Conservation (phyloP, 2,888 invertebrate genomes). For the Habroteleia sp. region DNA sequence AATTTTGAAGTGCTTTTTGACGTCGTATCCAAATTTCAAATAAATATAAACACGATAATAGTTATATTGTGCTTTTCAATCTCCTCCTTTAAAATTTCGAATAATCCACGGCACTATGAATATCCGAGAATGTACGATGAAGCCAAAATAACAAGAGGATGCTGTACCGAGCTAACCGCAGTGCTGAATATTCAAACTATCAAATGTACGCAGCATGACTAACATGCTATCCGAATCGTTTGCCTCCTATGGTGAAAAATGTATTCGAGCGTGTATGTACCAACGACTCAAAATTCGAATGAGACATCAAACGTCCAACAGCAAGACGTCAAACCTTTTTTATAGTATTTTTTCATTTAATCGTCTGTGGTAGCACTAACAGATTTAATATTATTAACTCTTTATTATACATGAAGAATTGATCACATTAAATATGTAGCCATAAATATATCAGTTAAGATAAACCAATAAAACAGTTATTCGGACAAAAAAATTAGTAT, state of each 20-base stretch:
- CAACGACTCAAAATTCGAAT: slow-evolving; percentile 36
- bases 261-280: slow-evolving; percentile 15
- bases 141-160: slow-evolving; percentile 54
- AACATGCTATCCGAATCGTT: slow-evolving; percentile 47
- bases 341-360: slow-evolving; percentile 9
- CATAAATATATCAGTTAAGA: no score
- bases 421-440: no score
- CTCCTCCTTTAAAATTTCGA: slow-evolving; percentile 33
- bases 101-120: slow-evolving; percentile 47
- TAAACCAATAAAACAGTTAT: no score
- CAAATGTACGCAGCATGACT: slow-evolving; percentile 44
- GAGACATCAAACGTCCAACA: slow-evolving; percentile 31
- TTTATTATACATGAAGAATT: no score
- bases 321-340: slow-evolving; percentile 8
- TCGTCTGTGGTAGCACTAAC: slow-evolving; percentile 10
- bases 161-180: slow-evolving; percentile 42
- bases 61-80: slow-evolving; percentile 47
- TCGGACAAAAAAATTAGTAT: no score
- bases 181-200: slow-evolving; percentile 54
- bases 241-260: slow-evolving; percentile 53
- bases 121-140: slow-evolving; percentile 42
- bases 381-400: slow-evolving; percentile 14
- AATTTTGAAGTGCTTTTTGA: slow-evolving; percentile 23
- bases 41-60: slow-evolving; percentile 35
- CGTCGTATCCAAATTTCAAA: slow-evolving; percentile 2